Base-by-base conservation (phyloP, 1,140 invertebrate species). In the Ericerus pela region DNA sequence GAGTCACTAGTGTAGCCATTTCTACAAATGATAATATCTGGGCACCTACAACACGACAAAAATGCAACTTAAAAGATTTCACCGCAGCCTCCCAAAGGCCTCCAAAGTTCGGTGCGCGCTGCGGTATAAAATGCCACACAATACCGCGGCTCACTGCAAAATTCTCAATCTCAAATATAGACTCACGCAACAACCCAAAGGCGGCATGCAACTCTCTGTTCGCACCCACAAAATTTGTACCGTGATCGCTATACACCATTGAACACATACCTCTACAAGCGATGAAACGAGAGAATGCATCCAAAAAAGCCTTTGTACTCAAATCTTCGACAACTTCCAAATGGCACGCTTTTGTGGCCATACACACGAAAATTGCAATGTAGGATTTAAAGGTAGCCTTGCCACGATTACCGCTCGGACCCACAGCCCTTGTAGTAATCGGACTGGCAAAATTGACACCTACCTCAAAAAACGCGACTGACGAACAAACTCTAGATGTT, bases 21-120 rank as follows among this genome's bases (percentile, higher is more conserved):
- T 54, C 53, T 16, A 47, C 53, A 18, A 43, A 63, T 0, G 54
- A 62, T 38, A 64, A 29, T 16, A 51, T 16, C 14, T 16, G 12
- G n/a, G 55, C 33, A 5, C 73, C 72, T 8, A 63, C 31, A 10
- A 60, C 47, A 2, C 29, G 10, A 11, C 29, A 18, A 5, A 54
- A 18, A 41, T 65, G 60, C 22, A 59, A 53, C 52, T 67, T 65
- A 1, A 63, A 54, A 3, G 62, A 61, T 36, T 67, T 63, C 0
- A 71, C 65, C 1, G 51, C 61, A 30, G 65, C 60, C 60, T 63
- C 63, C 62, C 62, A 70, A 38, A 62, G 30, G 14, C 67, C 66
- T 29, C 65, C 64, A 29, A 65, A 61, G 38, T 67, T 59, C 1
- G 64, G 60, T 14, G 59, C 57, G 27, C 18, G 1, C 6, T 65